Base-by-base conservation (phyloP, 1,140 invertebrate genomes). In the Cyclargus thomasi region DNA sequence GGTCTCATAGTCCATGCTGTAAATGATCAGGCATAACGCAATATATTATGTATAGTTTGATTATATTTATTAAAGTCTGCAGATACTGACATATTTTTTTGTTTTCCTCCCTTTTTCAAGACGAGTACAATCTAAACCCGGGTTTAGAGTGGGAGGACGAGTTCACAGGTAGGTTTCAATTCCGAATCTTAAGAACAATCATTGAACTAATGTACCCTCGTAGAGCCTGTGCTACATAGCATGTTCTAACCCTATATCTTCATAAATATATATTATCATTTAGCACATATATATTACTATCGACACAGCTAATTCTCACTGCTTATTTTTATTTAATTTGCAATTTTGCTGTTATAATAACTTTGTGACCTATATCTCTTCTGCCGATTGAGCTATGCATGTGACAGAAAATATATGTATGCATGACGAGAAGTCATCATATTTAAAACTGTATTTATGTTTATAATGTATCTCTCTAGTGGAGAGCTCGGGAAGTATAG, bases 121-220 rank as follows among this genome's bases (percentile, higher is more conserved):
- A 97, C 94, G 97, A 97, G 94, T 97, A 97, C 96, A 97, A 97
- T 97, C 96, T 97, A 95, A 97, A 97, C 95, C 96, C 97, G 93
- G 96, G 96, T 96, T 97, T 99, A 97, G 97, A 99, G 94, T 99
- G 98, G 97, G 98, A 99, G 95, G 97, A 99, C 97, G 97, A 99
- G 93, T 99, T 99, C 93, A 97, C 97, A 98, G 97, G 97, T 98
- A 98, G 96, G 96, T 97, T 93, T 92, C 92, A 91, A 90, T 70
- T 87, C 88, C 80, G 85, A 82, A 81, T 81, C 83, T 85, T 83
- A 80, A 74, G 79, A 80, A 81, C 79, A 81, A 80, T 76, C 83
- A 83, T 84, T 77, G 79, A 82, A 85, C 82, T 84, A 82, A 84
- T 80, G 77, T 79, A 82, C 82, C 86, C 86, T 83, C 80, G 83